Percentiles rank a stretch among this genome's conserved stretches.
phyloP scores from a whole-genome alignment of 2,113 vertebrate genomes.

The Aegotheles bennettii region DNA sequence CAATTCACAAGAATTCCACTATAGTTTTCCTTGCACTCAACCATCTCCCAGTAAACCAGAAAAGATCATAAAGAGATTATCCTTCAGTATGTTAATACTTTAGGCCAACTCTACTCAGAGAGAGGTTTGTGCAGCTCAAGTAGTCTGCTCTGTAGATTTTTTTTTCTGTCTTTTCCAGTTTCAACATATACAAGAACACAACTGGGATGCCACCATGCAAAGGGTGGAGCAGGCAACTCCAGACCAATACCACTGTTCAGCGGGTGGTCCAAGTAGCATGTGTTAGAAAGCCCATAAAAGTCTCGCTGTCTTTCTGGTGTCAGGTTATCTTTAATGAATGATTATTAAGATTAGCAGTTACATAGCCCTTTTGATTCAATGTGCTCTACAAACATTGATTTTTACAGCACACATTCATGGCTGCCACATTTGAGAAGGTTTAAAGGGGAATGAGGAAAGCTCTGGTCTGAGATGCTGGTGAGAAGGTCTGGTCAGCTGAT shows the following conservation, averaged over 20 bases:
- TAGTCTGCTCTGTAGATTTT: neutral
- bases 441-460: neutral
- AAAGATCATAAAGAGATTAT: neutral
- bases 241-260: neutral
- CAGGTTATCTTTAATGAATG: neutral
- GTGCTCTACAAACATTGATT: neutral
- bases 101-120: neutral
- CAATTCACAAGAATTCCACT: neutral
- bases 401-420: neutral
- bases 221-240: neutral
- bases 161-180: neutral
- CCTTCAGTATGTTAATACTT: neutral
- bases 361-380: neutral
- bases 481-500: fast-evolving
- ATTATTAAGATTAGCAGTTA: neutral
- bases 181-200: neutral
- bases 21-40: neutral
- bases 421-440: neutral
- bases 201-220: neutral
- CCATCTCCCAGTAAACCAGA: neutral
- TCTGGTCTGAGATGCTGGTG: neutral
- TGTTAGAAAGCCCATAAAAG: neutral
- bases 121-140: neutral
- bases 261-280: fast-evolving
- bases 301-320: neutral